These are phyloP conservation scores for Echinarachnius parma DNA, from an alignment of 53 echinoderm and acorn worm species.

Conservation along the genomic window DNA sequence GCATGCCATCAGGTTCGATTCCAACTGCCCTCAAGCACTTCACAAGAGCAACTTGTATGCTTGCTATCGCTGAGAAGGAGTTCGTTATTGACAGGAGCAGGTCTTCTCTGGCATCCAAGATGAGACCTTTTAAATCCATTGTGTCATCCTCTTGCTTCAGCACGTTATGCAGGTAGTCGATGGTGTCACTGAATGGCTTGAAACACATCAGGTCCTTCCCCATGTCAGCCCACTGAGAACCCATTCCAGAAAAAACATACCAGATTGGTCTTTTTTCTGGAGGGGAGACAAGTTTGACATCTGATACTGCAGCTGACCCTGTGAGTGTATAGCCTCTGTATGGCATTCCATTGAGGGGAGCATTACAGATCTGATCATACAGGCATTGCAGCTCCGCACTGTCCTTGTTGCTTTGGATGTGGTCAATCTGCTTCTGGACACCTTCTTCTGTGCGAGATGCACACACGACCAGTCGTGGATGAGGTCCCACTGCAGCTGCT, in stretches of 20 bases:
- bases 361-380: conserved; percentile 54
- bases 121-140: conserved; percentile 57
- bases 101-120: conserved; percentile 45
- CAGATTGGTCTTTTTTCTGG: conserved; percentile 62
- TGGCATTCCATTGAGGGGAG: conserved; percentile 53
- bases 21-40: conserved; percentile 71
- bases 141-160: conserved; percentile 41
- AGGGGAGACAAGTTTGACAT: conserved; percentile 38
- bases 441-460: conserved; percentile 64
- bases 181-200: conserved; percentile 62
- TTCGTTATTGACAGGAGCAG: conserved; percentile 48
- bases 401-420: conserved; percentile 27
- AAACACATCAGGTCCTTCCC: conserved; percentile 70
- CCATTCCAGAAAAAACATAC: conserved; percentile 84
- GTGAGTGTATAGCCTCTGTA: conserved; percentile 55
- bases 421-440: conserved; percentile 41
- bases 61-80: conserved; percentile 71
- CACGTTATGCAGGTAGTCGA: conserved; percentile 50
- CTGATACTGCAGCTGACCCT: conserved; percentile 8
- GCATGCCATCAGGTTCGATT: conserved; percentile 64
- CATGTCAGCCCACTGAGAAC: conserved; percentile 85
- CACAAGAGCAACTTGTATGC: conserved; percentile 72
- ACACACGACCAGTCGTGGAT: conserved; percentile 55
- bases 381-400: conserved; percentile 36
- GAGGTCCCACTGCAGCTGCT: not conserved